These are phyloP conservation scores for Diogma glabrata DNA, from an alignment of 2,888 invertebrate species.

Conservation along the genomic window DNA sequence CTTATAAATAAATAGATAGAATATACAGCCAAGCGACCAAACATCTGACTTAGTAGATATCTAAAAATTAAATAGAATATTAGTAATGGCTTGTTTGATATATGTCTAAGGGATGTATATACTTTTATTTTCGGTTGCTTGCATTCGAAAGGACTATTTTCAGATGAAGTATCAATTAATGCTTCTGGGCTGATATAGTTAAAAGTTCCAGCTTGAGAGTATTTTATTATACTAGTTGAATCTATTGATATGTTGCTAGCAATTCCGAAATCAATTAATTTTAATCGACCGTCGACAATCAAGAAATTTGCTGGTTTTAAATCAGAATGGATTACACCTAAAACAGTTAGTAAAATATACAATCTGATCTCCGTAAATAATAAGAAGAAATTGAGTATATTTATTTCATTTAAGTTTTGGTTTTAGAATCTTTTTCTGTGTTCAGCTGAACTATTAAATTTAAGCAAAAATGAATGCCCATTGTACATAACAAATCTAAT, in stretches of 20 bases:
- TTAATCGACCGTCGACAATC: slow-evolving; percentile 70
- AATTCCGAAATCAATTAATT: slow-evolving; percentile 96
- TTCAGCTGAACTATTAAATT: too few species aligned
- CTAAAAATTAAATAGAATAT: slow-evolving; percentile 37
- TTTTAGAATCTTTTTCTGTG: background rate
- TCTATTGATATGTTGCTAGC: slow-evolving; percentile 78
- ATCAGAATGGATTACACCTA: slow-evolving; percentile 92
- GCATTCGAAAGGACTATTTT: slow-evolving; percentile 31
- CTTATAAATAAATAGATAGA: slow-evolving; percentile 85
- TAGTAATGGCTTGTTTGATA: too few species aligned
- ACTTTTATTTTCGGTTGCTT: slow-evolving; percentile 40
- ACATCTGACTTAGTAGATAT: slow-evolving; percentile 88
- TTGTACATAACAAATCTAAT: too few species aligned
- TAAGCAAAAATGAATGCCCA: too few species aligned
- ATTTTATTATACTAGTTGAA: slow-evolving; percentile 78
- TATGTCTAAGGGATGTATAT: too few species aligned
- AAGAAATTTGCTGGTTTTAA: slow-evolving; percentile 95
- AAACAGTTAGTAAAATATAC: too few species aligned
- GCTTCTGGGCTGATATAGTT: slow-evolving; percentile 97
- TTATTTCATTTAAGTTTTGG: too few species aligned
- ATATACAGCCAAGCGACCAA: slow-evolving; percentile 95
- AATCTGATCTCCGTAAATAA: background rate
- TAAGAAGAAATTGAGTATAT: too few species aligned
- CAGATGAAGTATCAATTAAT: slow-evolving; percentile 49
- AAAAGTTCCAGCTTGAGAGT: slow-evolving; percentile 75